Base-by-base conservation (phyloP, 2,797 vertebrate genomes). In the Sebastes ruberrimus region DNA sequence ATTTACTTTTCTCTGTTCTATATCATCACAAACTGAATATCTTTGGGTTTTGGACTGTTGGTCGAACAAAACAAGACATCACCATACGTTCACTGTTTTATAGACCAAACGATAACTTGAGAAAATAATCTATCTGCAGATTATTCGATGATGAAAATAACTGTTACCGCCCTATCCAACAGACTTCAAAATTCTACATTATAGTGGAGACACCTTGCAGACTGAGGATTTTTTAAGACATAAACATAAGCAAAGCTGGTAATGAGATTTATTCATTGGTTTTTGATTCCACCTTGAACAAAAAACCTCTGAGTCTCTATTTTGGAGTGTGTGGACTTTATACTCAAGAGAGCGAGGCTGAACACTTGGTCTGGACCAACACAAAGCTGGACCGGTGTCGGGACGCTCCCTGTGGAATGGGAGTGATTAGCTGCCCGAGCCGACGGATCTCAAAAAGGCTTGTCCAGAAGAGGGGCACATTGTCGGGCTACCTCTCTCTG, bases 371-470 rank as follows among this genome's bases (percentile, higher is more conserved):
- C 74, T 28, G 70, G 74, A 86, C 71, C 62, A 76, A 89, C 71
- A 83, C 82, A 81, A 86, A 89, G 82, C 86, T 64, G 74, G 65
- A 66, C 72, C 35, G 59, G 71, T 87, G 84, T 85, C 1, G 18
- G 82, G 87, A 86, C 74, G 67, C 68, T 82, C 78, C 68, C 57
- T 4, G 22, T 78, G 74, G 80, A 84, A 89, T 71, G 74, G 76
- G 33, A 87, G 84, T 75, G 72, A 92, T 91, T 91, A 89, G 83
- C 81, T 68, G 81, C 65, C 76, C 23, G 23, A 86, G 74, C 70
- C 46, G 53, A 85, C 70, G 5, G 46, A 91, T 89, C 82, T 92
- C 85, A 87, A 92, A 89, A 89, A 83, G 86, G 87, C 81, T 89
- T 57, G 86, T 85, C 80, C 75, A 84, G 81, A 83, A 78, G 83